Evolutionary conservation across 2,797 vertebrate species (phyloP).

Genomic region (Malacoraja senta): DNA sequence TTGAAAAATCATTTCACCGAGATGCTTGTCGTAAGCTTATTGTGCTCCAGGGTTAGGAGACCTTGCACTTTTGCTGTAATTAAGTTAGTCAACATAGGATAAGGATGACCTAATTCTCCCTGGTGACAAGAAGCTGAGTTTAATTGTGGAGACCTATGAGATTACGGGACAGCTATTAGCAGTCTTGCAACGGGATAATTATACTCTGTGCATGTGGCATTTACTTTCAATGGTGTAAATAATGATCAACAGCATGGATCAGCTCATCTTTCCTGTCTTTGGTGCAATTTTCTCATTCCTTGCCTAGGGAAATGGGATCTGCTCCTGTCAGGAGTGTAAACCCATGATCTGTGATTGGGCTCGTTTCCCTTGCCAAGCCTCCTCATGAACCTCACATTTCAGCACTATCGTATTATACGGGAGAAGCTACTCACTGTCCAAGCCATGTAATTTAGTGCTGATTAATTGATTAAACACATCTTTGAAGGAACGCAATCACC

Average conservation of each 20-base stretch:
- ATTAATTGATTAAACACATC: slow-evolving; percentile 29
- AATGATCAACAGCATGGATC: not conserved
- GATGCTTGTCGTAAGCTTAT: not conserved
- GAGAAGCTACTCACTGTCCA: slow-evolving; percentile 1
- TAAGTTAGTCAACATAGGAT: not conserved
- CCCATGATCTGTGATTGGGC: not conserved
- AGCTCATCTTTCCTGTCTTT: not conserved
- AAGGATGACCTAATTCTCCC: not conserved
- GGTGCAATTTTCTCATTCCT: not conserved
- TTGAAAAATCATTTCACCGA: not conserved
- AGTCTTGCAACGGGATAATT: not conserved
- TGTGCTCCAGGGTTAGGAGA: too few relatives aligned
- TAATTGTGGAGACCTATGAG: not conserved
- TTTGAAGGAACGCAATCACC: slow-evolving; percentile 17
- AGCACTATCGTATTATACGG: not conserved
- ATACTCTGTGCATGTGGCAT: not conserved
- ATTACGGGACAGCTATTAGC: not conserved
- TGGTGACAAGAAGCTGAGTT: not conserved
- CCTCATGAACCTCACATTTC: slow-evolving; percentile 4
- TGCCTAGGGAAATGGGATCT: not conserved
- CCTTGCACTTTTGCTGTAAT: not conserved
- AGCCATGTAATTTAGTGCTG: slow-evolving; percentile 27
- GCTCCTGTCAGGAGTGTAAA: not conserved
- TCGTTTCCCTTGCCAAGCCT: not conserved
- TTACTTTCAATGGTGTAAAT: not conserved